Conservation (phyloP, 2,113 vertebrate species). For the Rhegmatorhina hoffmannsi region DNA sequence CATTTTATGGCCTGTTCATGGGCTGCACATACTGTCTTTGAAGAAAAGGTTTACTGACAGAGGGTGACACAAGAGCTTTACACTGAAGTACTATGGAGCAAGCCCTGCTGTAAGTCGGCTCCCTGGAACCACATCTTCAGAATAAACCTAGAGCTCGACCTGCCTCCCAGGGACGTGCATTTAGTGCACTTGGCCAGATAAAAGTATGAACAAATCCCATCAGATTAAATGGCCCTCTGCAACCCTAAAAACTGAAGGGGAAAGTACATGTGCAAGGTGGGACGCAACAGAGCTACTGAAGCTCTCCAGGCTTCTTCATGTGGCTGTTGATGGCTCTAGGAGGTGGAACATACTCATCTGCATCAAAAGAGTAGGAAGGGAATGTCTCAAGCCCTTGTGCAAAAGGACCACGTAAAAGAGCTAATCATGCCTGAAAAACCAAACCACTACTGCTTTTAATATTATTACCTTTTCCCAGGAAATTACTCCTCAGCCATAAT, state of each 20-base stretch:
- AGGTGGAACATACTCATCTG: background rate
- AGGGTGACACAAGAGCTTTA: background rate
- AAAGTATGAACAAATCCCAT: background rate
- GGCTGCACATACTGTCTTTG: background rate
- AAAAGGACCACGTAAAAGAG: background rate
- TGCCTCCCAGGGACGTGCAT: background rate
- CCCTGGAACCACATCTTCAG: background rate
- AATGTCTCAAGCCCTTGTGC: background rate
- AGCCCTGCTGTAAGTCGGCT: background rate
- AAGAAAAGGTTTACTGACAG: background rate
- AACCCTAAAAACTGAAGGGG: background rate
- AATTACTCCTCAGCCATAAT: background rate
- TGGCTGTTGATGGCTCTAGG: background rate
- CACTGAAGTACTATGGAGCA: background rate
- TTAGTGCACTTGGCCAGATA: background rate
- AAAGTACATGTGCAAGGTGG: accelerated
- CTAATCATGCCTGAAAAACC: background rate
- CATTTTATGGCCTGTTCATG: background rate
- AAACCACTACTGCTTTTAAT: background rate
- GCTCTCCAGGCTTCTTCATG: background rate
- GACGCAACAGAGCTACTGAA: background rate
- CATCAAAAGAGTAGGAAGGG: background rate
- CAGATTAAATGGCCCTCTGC: background rate
- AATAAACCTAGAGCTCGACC: background rate
- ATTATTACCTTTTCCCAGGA: background rate